Base-by-base conservation (phyloP, 1,140 invertebrate species). In the Charaxes varanes region DNA sequence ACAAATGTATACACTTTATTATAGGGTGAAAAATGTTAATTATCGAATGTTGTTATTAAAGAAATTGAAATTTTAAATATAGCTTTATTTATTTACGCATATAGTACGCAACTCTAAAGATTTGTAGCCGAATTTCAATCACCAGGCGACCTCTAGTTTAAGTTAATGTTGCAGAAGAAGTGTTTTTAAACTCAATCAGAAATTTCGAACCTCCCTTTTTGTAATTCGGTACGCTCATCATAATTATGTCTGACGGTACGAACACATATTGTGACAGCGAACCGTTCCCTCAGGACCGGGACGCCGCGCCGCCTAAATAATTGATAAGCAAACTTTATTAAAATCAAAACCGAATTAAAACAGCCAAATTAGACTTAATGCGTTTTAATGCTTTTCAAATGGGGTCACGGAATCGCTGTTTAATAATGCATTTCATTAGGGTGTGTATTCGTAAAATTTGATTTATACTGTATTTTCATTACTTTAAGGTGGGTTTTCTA, bases 261-360 rank as follows among this genome's bases (percentile, higher is more conserved):
- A 30, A 19, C 26, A 41, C 36, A 41, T 41, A 35, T 41, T 41
- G 23, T 18, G 6, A 18, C 10, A 27, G 10, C 8, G 15, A 11
- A 19, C 30, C 17, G 18, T 23, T 14, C n/a, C 36, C 52, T 47
- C 21, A 40, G 33, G 23, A 51, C 27, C 30, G 12, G 17, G 23
- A 31, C 23, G 8, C 14, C 48, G 57, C 52, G 62, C 57, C n/a
- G n/a, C n/a, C n/a, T 67, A 65, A 78, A 80, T 80, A 67, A 80
- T 78, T 78, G 61, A 80, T 53, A 41, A 56, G 50, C 24, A 62
- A 62, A 78, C 62, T 73, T 78, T 64, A 70, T 73, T 69, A 64
- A 57, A 80, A 76, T 80, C 49, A 80, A 80, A 78, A 76, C 62
- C 61, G 62, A 80, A 76, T 80, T 78, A 80, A 78, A 72, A 80